Base-by-base conservation (phyloP, 2,888 invertebrate genomes). In the Muscina levida region DNA sequence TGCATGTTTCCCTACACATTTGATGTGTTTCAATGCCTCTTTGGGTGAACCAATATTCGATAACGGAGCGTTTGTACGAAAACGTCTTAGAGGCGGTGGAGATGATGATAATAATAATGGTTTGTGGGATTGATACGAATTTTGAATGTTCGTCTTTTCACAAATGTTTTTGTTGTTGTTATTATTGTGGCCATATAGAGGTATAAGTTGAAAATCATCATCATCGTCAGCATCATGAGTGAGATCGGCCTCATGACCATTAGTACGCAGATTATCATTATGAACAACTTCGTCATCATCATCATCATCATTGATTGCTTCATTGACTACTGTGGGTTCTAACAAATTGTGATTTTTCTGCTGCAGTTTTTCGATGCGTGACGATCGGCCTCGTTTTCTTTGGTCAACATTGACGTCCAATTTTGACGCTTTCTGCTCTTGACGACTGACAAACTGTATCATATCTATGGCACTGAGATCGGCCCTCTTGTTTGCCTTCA, bases 1-100 rank as follows among this genome's bases (percentile, higher is more conserved):
- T 6, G 88, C 88, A 73, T 87, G 89, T 48, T 89, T 87, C 72
- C 88, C 89, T 11, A 89, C 68, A 0, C 84, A 87, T 39, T 85
- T 84, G 1, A 89, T 39, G 51, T 86, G 85, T 26, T 75, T 79
- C 13, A 86, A 42, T 2, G 86, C 86, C 15, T 85, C 85, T 15
- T 82, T 81, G n/a, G 84, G 82, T 4, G 82, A 83, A 65, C 74
- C 73, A 37, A 84, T 82, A 19, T 84, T 83, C 5, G 83, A 72
- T 8, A 82, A 57, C 1, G 83, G 67, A 11, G 79, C 19, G 8
- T 59, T 2, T 13, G 53, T 8, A 1, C 31, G 19, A 22, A 13
- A 22, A 2, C 66, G 39, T 66, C 8, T 31, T 31, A 5, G 31
- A 5, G 31, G 31, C n/a, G n/a, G n/a, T 31, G 31, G 31, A 24